Conservation (phyloP, 1,140 invertebrate genomes). For the Apis mellifera region Amel_HAv3.1 CM009942.2:10282501-10283000, state of each 20-base stretch:
- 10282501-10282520: conserved; percentile 34
- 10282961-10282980: background rate
- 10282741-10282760: no score
- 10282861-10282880: no score
- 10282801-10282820: background rate
- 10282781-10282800: background rate
- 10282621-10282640: background rate
- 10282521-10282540: conserved; percentile 35
- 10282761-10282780: background rate
- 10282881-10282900: background rate
- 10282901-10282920: background rate
- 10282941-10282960: conserved; percentile 17
- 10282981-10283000: background rate
- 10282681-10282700: background rate
- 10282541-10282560: no score
- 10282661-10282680: no score
- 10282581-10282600: no score
- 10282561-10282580: background rate
- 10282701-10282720: no score
- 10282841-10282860: no score
- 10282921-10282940: background rate
- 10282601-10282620: no score
- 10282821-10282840: background rate
- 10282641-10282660: background rate
- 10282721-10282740: background rate